Conservation (phyloP, 1,140 invertebrate genomes). For the Oryctes rhinoceros region DNA sequence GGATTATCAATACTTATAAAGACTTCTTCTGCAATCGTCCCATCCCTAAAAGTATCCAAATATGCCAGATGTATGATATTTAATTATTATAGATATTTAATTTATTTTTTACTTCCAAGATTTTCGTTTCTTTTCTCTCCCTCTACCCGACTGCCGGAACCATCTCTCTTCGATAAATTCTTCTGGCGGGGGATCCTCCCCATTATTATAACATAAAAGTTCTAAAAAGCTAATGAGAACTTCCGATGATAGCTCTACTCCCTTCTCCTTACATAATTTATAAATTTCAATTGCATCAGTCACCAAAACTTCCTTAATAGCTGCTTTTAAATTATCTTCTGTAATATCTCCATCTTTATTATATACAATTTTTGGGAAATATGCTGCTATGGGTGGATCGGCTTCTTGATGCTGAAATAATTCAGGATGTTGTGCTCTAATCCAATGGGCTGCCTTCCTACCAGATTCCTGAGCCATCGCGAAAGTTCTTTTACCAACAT, state of each 20-base stretch:
- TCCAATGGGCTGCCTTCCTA: constrained; percentile 85
- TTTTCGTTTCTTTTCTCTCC: constrained; percentile 67
- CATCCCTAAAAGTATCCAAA: constrained; percentile 63
- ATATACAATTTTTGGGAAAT: constrained; percentile 73
- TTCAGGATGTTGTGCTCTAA: constrained; percentile 78
- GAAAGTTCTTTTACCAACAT: constrained; percentile 74
- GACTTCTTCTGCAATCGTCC: constrained; percentile 73
- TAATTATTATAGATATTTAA: not conserved
- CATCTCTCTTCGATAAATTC: constrained; percentile 82
- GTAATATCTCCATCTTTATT: constrained; percentile 75
- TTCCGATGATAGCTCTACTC: constrained; percentile 67
- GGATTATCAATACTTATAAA: constrained; percentile 72
- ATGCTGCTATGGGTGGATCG: constrained; percentile 77
- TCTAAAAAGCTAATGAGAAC: constrained; percentile 79
- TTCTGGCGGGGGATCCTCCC: constrained; percentile 68
- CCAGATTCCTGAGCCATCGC: constrained; percentile 86
- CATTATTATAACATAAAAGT: constrained; percentile 84
- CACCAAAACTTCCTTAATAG: constrained; percentile 73
- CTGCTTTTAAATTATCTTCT: constrained; percentile 68
- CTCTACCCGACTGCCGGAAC: constrained; percentile 67
- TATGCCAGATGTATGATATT: not conserved
- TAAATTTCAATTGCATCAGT: constrained; percentile 78
- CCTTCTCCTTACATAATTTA: constrained; percentile 72
- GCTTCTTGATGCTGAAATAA: constrained; percentile 77
- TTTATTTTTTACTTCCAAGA: constrained; percentile 73